These are phyloP conservation scores for Caenorhabditis sp. DNA, from an alignment of 2,888 invertebrate species.

Conservation along the genomic window DNA sequence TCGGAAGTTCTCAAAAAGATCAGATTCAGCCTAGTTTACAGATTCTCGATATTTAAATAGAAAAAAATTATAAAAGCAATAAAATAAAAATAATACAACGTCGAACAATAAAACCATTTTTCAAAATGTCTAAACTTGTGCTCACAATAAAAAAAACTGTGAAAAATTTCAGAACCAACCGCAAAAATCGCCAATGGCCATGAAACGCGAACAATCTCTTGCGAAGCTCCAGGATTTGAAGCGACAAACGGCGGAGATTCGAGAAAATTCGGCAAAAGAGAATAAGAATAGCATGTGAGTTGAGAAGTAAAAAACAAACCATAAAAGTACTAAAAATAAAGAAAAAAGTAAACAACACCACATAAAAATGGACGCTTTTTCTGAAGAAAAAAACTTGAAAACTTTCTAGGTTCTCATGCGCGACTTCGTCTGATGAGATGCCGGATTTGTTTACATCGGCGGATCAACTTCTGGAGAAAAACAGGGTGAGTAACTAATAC, in stretches of 20 bases:
- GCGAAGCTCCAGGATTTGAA: slow-evolving; percentile 63
- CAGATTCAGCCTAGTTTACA: no score
- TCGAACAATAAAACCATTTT: no score
- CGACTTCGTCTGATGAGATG: slow-evolving; percentile 78
- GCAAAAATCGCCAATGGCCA: slow-evolving; percentile 37
- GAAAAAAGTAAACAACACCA: no score
- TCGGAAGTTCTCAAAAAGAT: no score
- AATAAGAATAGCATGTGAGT: slow-evolving; percentile 49
- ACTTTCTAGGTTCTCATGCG: slow-evolving; percentile 57
- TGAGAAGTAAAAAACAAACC: not conserved
- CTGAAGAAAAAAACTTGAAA: not conserved
- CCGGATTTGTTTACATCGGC: slow-evolving; percentile 92
- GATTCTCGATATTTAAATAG: no score
- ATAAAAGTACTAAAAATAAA: not conserved
- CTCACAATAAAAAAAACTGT: no score
- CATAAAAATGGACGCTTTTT: not conserved
- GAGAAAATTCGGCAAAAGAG: slow-evolving; percentile 53
- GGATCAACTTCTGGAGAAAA: slow-evolving; percentile 74
- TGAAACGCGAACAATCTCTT: slow-evolving; percentile 67
- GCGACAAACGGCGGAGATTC: slow-evolving; percentile 60
- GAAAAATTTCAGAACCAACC: slow-evolving; percentile 9
- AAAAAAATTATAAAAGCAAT: no score
- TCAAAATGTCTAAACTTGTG: no score
- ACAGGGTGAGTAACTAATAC: not conserved
- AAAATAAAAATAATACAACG: no score